phyloP scores from a whole-genome alignment of 2,113 vertebrate genomes.

The Chloroceryle aenea region DNA sequence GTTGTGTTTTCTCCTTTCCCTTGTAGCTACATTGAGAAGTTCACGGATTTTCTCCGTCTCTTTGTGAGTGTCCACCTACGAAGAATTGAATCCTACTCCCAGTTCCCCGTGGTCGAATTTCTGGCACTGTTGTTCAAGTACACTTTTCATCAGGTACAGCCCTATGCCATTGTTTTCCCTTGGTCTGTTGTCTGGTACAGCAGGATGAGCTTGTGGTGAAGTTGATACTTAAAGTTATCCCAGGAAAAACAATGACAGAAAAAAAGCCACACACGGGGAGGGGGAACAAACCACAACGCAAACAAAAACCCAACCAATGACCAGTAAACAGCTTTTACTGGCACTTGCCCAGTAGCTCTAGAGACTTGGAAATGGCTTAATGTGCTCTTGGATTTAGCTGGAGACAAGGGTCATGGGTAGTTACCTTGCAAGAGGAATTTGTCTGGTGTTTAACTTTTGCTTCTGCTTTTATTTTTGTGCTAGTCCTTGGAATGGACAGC shows the following conservation, averaged over 20 bases:
- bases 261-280: too few species aligned
- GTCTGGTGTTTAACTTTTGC: neutral
- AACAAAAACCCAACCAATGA: neutral
- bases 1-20: conserved; percentile 46
- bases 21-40: conserved; percentile 96
- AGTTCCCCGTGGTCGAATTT: conserved; percentile 97
- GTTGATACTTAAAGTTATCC: neutral
- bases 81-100: conserved; percentile 94
- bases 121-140: conserved; percentile 95
- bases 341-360: neutral
- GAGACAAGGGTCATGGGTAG: neutral
- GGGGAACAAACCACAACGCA: too few species aligned
- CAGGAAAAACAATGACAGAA: neutral
- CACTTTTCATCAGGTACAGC: conserved; percentile 96
- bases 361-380: neutral
- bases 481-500: neutral
- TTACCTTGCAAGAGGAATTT: neutral
- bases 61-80: conserved; percentile 96
- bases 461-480: neutral
- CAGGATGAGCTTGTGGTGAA: neutral
- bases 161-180: rapidly evolving
- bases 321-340: neutral
- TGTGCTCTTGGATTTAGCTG: neutral
- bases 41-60: conserved; percentile 96
- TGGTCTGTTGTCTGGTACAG: neutral